Evolutionary conservation across 2,113 vertebrate species (phyloP), one percentile per base, ranked within the genome.

Genomic region (Brachirus orientalis): DNA sequence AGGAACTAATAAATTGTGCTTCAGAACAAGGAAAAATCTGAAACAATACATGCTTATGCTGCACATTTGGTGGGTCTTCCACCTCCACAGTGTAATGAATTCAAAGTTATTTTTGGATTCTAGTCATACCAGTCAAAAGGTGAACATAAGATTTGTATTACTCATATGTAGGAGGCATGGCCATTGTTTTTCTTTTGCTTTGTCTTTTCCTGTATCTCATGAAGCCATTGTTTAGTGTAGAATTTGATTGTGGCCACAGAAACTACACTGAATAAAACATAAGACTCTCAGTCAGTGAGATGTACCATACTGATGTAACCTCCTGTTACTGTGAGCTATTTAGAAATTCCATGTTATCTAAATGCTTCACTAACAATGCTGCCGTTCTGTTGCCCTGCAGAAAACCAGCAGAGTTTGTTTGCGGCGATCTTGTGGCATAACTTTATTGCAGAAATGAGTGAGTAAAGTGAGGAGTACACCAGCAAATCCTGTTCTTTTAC

Each of bases 261-360:
- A 79, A 64, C 38, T 74, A 45, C 69, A 70, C 54, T 82, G 78
- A 84, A 64, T 81, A 75, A 84, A 86, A 82, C 72, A 75, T 54
- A 43, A 58, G 63, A 28, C 59, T 77, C 43, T 59, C 60, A 55
- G 68, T 59, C 60, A 55, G 71, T 44, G 41, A 68, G 56, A 40
- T 54, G 33, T n/a, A 46, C 41, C 52, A 43, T 11, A 35, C 52
- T 61, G 70, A 76, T 73, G 57, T 73, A 79, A 83, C 60, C 75
- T 19, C 20, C 7, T 28, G 46, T 72, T 73, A 65, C 51, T 43
- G 16, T 10, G 28, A 52, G 55, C 52, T 44, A 13, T 77, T 66
- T 55, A 60, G 41, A 65, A 66, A 72, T 66, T 35, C 45, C 14
- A 55, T 53, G 14, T 56, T 53, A 40, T 35, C 60, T 33, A 72